Conservation (phyloP, 2,113 vertebrate species). For the Tonatia bakeri region DNA sequence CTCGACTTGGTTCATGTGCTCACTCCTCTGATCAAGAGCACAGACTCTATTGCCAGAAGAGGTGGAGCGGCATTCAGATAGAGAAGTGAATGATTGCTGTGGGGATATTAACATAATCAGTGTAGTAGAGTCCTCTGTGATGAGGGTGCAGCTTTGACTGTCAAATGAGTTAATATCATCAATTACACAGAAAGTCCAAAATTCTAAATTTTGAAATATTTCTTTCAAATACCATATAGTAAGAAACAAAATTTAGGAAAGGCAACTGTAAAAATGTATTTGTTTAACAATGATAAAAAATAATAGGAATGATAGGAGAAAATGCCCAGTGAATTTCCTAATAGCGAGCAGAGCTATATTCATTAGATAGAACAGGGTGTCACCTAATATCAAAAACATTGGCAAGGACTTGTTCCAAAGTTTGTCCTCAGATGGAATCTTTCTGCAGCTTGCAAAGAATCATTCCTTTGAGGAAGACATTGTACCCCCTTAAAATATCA, state of each 20-base stretch:
- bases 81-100: neutral
- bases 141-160: neutral
- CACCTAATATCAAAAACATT: neutral
- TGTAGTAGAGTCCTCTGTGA: neutral
- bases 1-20: neutral
- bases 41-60: neutral
- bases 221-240: neutral
- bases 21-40: neutral
- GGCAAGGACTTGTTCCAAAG: neutral
- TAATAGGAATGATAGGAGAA: neutral
- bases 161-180: neutral
- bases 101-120: neutral
- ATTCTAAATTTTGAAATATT: constrained; percentile 30
- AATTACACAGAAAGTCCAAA: neutral
- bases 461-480: neutral
- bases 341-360: neutral
- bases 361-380: neutral
- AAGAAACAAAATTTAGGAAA: neutral
- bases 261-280: neutral
- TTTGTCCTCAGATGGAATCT: neutral
- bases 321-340: neutral
- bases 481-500: neutral
- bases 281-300: neutral
- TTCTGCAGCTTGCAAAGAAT: neutral
- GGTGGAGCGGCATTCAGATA: neutral